phyloP scores from a whole-genome alignment of 2,888 invertebrate genomes.

The Coremacera marginata region DNA sequence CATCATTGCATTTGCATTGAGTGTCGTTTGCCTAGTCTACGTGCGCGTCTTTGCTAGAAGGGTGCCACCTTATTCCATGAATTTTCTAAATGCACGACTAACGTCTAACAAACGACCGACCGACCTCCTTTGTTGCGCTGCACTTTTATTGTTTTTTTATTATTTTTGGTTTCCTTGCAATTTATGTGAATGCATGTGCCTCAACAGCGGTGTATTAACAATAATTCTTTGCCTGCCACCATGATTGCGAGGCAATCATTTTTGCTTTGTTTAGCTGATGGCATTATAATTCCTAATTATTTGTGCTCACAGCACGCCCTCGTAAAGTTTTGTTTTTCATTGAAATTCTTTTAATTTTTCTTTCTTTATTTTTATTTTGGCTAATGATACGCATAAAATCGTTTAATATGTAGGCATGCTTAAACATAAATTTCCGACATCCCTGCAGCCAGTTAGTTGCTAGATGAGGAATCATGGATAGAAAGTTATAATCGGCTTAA shows the following conservation, averaged over 20 bases:
- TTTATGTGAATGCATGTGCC: constrained; percentile 46
- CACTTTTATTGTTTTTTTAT: constrained; percentile 25
- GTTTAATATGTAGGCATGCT: constrained; percentile 25
- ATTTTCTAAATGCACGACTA: neutral
- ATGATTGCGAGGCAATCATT: constrained; percentile 22
- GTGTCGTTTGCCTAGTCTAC: neutral
- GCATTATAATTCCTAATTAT: constrained; percentile 36
- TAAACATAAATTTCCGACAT: constrained; percentile 19
- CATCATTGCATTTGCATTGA: constrained; percentile 27
- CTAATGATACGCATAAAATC: constrained; percentile 35
- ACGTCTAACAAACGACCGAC: neutral
- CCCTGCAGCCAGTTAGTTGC: neutral
- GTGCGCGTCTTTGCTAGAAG: neutral
- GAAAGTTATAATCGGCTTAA: neutral
- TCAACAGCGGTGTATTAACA: constrained; percentile 9
- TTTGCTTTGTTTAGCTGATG: constrained; percentile 23
- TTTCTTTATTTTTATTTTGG: neutral
- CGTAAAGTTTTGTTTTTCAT: constrained; percentile 18
- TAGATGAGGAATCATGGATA: neutral
- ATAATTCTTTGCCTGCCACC: constrained; percentile 24
- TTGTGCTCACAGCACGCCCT: constrained; percentile 17
- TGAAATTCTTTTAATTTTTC: neutral
- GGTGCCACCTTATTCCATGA: neutral
- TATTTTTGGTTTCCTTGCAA: constrained; percentile 11
- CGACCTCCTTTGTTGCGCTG: neutral